Evolutionary conservation across 2,113 vertebrate species (phyloP).

Genomic region (Limnothrissa miodon): DNA sequence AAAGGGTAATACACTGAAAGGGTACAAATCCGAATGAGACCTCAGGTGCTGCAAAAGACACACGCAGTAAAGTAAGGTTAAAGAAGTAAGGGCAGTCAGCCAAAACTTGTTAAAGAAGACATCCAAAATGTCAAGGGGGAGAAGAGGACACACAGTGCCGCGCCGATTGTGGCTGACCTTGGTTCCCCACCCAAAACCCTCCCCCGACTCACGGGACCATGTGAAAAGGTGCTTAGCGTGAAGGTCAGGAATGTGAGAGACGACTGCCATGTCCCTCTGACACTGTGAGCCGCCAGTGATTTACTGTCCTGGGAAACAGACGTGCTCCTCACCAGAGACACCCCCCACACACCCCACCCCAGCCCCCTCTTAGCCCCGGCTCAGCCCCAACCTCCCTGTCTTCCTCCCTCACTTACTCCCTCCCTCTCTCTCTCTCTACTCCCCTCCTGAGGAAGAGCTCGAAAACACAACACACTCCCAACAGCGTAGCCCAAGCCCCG

Average conservation of each 20-base stretch:
- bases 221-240: background rate
- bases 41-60: background rate
- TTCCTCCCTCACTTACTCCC: background rate
- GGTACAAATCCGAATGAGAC: background rate
- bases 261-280: slow-evolving; percentile 44
- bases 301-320: slow-evolving; percentile 24
- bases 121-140: background rate
- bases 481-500: slow-evolving; percentile 41
- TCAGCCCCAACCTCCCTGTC: background rate
- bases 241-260: slow-evolving; percentile 39
- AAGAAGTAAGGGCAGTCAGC: background rate
- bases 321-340: background rate
- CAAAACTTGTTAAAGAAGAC: background rate
- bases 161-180: background rate
- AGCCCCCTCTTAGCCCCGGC: too few relatives aligned
- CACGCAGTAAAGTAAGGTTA: background rate
- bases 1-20: too few relatives aligned
- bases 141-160: background rate
- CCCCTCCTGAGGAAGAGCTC: background rate
- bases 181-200: background rate
- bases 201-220: background rate
- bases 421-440: background rate
- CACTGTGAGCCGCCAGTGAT: slow-evolving; percentile 18
- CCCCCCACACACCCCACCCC: too few relatives aligned
- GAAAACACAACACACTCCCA: slow-evolving; percentile 50